Conservation (phyloP, 1,140 invertebrate genomes). For the Drosophila azteca region DNA sequence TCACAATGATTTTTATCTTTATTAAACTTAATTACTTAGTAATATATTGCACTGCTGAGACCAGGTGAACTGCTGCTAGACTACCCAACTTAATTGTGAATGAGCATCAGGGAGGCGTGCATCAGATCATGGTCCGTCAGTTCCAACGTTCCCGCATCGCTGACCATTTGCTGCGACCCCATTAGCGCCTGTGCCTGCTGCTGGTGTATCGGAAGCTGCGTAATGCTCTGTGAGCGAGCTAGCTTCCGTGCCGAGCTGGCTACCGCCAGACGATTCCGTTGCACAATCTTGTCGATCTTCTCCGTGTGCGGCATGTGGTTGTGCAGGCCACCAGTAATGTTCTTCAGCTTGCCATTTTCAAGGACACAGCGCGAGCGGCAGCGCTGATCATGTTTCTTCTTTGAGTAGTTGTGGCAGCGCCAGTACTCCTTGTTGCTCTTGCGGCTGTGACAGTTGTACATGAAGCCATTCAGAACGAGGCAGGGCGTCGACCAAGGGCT, state of each 20-base stretch:
- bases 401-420: slow-evolving; percentile 83
- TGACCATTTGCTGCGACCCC: slow-evolving; percentile 27
- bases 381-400: slow-evolving; percentile 70
- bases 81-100: slow-evolving; percentile 49
- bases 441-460: slow-evolving; percentile 83
- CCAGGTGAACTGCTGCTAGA: not conserved
- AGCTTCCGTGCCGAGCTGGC: slow-evolving; percentile 43
- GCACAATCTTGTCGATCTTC: slow-evolving; percentile 80
- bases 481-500: slow-evolving; percentile 83
- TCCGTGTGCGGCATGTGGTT: slow-evolving; percentile 83
- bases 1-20: slow-evolving; percentile 42
- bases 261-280: slow-evolving; percentile 67
- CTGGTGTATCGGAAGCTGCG: slow-evolving; percentile 37
- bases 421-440: slow-evolving; percentile 82
- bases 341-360: slow-evolving; percentile 72
- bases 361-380: slow-evolving; percentile 82
- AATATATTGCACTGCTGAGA: slow-evolving; percentile 60
- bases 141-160: slow-evolving; percentile 49
- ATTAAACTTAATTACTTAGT: slow-evolving; percentile 53
- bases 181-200: slow-evolving; percentile 30
- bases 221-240: slow-evolving; percentile 30
- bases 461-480: slow-evolving; percentile 73
- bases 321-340: slow-evolving; percentile 73
- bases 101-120: slow-evolving; percentile 66
- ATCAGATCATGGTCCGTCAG: slow-evolving; percentile 65